Evolutionary conservation across 2,113 vertebrate genomes (phyloP).

Genomic region (Hippocampus barbouri): DNA sequence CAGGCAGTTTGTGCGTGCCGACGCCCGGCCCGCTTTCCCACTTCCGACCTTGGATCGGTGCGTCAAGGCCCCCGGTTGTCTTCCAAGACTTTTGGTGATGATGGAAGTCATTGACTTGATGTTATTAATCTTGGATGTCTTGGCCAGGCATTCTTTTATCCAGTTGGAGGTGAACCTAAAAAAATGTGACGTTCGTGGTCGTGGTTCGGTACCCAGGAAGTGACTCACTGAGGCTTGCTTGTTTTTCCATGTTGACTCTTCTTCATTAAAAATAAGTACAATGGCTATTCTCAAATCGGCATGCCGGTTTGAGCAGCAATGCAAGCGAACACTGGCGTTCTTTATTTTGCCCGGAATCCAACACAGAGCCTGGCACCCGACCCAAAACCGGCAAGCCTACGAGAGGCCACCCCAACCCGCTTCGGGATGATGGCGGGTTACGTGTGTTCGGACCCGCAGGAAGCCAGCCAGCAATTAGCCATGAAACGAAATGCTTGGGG

Average conservation of each 20-base stretch:
- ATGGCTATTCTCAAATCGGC: constrained; percentile 68
- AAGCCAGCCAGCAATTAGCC: constrained; percentile 67
- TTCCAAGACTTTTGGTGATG: too few species aligned
- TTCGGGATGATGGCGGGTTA: constrained; percentile 14
- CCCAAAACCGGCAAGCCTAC: constrained; percentile 49
- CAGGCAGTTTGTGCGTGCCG: too few species aligned
- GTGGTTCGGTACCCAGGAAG: constrained; percentile 28
- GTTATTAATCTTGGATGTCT: too few species aligned
- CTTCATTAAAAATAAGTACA: constrained; percentile 73
- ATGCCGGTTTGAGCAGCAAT: constrained; percentile 58
- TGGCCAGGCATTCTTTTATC: too few species aligned
- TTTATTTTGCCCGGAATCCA: constrained; percentile 68
- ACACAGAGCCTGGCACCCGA: constrained; percentile 80
- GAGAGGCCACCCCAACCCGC: constrained; percentile 25
- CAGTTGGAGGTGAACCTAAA: not conserved
- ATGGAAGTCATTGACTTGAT: too few species aligned
- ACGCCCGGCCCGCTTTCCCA: too few species aligned
- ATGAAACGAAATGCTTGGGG: constrained; percentile 48
- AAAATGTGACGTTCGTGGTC: not conserved
- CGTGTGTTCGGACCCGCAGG: constrained; percentile 32
- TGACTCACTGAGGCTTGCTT: constrained; percentile 33
- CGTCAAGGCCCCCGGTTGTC: too few species aligned
- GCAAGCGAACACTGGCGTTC: constrained; percentile 67
- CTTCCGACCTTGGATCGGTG: too few species aligned
- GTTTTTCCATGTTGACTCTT: constrained; percentile 59